Evolutionary conservation across 2,797 vertebrate species (phyloP).

Genomic region (Discoglossus pictus): DNA sequence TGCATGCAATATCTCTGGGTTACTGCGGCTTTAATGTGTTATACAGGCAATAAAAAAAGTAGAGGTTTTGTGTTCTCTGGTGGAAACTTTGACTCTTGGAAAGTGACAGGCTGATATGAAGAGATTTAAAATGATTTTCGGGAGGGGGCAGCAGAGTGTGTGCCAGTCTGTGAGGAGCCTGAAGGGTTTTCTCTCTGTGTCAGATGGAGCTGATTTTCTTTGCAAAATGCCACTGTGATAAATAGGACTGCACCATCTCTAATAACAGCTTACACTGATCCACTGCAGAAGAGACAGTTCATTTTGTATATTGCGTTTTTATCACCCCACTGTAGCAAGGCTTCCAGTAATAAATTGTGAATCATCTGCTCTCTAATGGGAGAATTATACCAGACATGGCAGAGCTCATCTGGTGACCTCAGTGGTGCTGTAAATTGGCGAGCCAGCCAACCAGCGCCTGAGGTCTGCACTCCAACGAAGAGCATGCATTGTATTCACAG

Average conservation of each 20-base stretch:
- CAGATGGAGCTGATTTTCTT: slow-evolving; percentile 12
- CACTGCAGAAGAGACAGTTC: not conserved
- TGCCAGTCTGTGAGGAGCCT: slow-evolving; percentile 8
- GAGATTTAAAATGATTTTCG: slow-evolving; percentile 14
- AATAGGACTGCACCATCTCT: slow-evolving; percentile 7
- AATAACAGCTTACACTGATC: slow-evolving; percentile 3
- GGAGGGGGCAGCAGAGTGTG: not conserved
- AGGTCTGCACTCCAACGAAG: too few species aligned
- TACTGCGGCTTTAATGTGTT: too few species aligned
- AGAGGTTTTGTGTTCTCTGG: not conserved
- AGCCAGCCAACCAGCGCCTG: too few species aligned
- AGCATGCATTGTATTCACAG: too few species aligned
- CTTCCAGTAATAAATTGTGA: not conserved
- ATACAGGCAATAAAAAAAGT: too few species aligned
- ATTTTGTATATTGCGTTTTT: not conserved
- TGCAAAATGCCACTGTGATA: slow-evolving; percentile 14
- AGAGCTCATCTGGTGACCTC: too few species aligned
- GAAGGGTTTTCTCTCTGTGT: slow-evolving; percentile 7
- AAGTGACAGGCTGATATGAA: slow-evolving; percentile 15
- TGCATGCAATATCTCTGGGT: too few species aligned
- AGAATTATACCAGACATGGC: not conserved
- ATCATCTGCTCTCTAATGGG: not conserved
- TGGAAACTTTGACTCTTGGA: not conserved
- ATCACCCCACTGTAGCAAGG: not conserved
- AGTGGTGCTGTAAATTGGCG: too few species aligned